Evolutionary conservation across 2,888 invertebrate species (phyloP), one percentile per base, ranked within the genome.

Genomic region (Neoascia interrupta): DNA sequence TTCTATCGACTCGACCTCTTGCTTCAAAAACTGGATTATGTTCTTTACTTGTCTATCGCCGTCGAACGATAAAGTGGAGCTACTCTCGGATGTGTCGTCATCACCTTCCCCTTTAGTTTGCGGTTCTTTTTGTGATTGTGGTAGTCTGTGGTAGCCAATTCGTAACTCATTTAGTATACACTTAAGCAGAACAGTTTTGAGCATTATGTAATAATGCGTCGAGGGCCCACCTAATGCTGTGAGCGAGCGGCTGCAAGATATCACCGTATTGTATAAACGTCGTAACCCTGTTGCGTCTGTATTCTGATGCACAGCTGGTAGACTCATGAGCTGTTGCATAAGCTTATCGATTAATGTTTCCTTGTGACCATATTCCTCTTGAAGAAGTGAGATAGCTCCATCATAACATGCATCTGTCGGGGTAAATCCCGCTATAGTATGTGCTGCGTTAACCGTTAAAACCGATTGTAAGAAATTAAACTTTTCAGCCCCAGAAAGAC

Each of bases 21-120:
- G 18, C 15, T 54, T 41, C n/a, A 56, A 26, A 10, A 56, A 43
- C 11, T 23, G 16, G 2, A 56, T 23, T 11, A 56, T 56, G n/a
- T 56, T 56, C 16, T 43, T 56, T 4, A 56, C 43, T 8, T 56
- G 56, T 31, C 21, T 43, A 18, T 56, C 56, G n/a, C 56, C 56
- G 10, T 56, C 56, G 31, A 56, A 56, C 4, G 56, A 56, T 15
- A 56, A 28, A 18, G 54, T 41, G n/a, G 54, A 53, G 13, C 37
- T 19, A 18, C 36, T 41, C n/a, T 31, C 56, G 3, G 53, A 54
- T 23, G 37, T 15, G 5, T 11, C 3, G 4, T 53, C 37, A 13
- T 53, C 26, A 3, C 18, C 15, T 13, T 53, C 37, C 18, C 2
- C 11, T 16, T 41, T 41, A 16, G 39, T 16, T n/a, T n/a, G n/a